Conservation (phyloP, 2,888 invertebrate genomes). For the Tinea trinotella region DNA sequence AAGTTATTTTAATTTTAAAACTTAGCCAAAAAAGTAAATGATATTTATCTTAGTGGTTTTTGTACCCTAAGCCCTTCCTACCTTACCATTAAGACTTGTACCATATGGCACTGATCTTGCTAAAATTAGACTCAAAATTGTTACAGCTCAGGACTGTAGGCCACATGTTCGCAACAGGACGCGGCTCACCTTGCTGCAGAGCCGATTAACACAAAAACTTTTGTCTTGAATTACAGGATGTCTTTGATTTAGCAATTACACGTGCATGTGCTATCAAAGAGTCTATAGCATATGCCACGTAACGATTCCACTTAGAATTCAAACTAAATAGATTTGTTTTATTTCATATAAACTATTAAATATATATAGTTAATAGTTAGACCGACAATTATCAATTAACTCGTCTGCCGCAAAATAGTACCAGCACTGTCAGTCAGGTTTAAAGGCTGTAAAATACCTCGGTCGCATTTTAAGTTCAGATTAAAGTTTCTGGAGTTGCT, state of each 20-base stretch:
- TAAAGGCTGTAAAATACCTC: too few species aligned
- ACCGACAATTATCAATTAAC: too few species aligned
- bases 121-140: conserved; percentile 49
- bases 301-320: too few species aligned
- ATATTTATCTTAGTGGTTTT: background rate
- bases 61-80: conserved; percentile 9
- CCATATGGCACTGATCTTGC: conserved; percentile 45
- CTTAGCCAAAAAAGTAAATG: background rate
- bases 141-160: conserved; percentile 29
- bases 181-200: conserved; percentile 47
- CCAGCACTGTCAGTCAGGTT: too few species aligned
- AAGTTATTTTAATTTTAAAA: background rate
- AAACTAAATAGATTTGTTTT: too few species aligned
- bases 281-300: too few species aligned
- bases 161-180: conserved; percentile 67
- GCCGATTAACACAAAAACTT: conserved; percentile 58
- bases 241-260: conserved; percentile 29
- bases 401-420: too few species aligned
- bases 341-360: too few species aligned
- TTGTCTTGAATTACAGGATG: conserved; percentile 68
- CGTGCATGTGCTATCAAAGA: background rate
- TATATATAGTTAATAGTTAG: too few species aligned
- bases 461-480: too few species aligned
- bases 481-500: too few species aligned
- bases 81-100: conserved; percentile 21